Evolutionary conservation across 2,888 invertebrate species (phyloP).

Genomic region (Sinodicranocentrus sp.): DNA sequence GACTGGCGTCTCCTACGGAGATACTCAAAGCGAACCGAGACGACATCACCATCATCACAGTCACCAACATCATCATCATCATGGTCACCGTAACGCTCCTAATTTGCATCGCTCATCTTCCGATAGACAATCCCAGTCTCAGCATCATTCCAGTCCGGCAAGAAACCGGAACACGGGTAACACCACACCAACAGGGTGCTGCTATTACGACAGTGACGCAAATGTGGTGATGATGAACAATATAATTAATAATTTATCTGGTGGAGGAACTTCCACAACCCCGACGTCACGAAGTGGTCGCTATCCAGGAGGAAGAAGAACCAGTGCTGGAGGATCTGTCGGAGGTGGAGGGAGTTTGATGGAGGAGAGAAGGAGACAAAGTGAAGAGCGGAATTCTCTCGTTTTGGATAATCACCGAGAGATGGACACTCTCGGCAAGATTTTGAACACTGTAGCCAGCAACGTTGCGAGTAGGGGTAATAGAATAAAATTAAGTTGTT

Average conservation of each 20-base stretch:
- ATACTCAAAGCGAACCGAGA: constrained; percentile 38
- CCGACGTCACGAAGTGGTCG: neutral
- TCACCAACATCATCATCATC: neutral
- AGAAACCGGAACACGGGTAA: neutral
- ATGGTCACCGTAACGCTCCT: neutral
- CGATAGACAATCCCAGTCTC: neutral
- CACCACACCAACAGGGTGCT: neutral
- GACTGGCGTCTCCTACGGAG: neutral
- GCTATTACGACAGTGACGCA: neutral
- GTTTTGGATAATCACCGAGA: no score
- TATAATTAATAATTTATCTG: constrained; percentile 38
- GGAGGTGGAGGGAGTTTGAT: neutral
- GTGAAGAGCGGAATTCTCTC: neutral
- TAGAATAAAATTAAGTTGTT: neutral
- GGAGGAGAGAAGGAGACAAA: neutral
- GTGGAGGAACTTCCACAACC: neutral
- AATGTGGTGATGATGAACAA: constrained; percentile 33
- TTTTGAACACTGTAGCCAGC: constrained; percentile 23
- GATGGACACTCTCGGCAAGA: constrained; percentile 19
- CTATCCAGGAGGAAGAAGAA: neutral
- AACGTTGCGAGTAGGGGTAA: neutral
- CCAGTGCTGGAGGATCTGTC: neutral
- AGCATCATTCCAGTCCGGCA: neutral
- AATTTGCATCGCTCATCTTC: constrained; percentile 36
- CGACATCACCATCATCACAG: neutral